Evolutionary conservation across 2,888 invertebrate genomes (phyloP).

Genomic region (Kryphioiulus occultus): DNA sequence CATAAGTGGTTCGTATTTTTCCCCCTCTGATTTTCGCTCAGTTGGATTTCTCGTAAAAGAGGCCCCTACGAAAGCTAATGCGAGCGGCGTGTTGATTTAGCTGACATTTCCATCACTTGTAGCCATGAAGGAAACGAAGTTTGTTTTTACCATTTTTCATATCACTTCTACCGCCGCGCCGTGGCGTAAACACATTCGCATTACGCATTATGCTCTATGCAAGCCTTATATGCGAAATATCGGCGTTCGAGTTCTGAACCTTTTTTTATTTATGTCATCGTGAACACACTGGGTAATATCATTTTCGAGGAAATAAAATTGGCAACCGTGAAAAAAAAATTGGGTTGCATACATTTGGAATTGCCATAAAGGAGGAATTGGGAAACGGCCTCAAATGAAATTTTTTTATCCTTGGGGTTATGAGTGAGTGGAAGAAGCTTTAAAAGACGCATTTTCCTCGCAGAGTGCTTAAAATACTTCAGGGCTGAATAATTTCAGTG

Average conservation of each 20-base stretch:
- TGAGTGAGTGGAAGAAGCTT: background rate
- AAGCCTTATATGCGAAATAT: background rate
- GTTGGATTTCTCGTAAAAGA: constrained; percentile 1
- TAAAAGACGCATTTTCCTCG: background rate
- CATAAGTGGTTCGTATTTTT: constrained; percentile 29
- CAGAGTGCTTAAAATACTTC: constrained; percentile 20
- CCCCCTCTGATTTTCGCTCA: background rate
- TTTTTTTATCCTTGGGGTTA: constrained; percentile 25
- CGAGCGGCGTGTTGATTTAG: background rate
- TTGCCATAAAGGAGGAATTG: constrained; percentile 17
- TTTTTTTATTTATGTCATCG: constrained; percentile 21
- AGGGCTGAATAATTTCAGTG: background rate
- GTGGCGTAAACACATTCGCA: background rate
- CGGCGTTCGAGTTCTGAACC: background rate
- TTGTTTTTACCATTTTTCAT: constrained; percentile 26
- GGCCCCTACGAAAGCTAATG: constrained; percentile 14
- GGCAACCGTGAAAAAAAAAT: constrained; percentile 35
- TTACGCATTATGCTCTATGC: background rate
- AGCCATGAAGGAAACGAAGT: background rate
- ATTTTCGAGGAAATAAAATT: constrained; percentile 35
- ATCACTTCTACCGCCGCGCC: background rate
- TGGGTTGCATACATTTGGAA: constrained; percentile 30
- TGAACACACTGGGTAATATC: constrained; percentile 31
- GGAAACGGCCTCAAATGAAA: constrained; percentile 20
- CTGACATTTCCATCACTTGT: background rate